Evolutionary conservation across 2,113 vertebrate species (phyloP), one percentile per base, ranked within the genome.

Genomic region (Hyla sarda): DNA sequence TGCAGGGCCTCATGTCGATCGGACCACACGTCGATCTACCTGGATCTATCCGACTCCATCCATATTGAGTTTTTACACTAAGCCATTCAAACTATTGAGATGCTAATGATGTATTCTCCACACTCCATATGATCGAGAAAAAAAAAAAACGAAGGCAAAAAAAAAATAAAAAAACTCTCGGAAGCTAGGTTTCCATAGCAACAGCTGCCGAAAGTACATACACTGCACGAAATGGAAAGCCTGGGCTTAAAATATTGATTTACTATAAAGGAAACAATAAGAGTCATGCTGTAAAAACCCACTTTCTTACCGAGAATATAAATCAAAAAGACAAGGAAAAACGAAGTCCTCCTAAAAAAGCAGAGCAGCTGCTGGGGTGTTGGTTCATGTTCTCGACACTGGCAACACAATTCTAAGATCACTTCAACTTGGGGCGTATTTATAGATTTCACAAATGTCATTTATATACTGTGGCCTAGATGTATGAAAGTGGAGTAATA

Each of bases 181-280:
- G 10, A 47, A 12, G 2, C 71, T 47, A 16, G 37, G 71, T 74
- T 74, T 37, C 71, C 41, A 74, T 74, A 74, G 71, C 5, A 74
- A 74, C 71, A 47, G 71, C 37, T 74, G 71, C 71, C 41, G 71
- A 47, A 74, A 74, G 34, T 74, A 74, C 71, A 25, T 48, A 48
- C 37, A 16, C 72, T 25, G 23, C 41, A 47, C 5, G 72, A 48
- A 74, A 25, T 45, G 41, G 72, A 74, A 74, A 74, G 37, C 72
- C 41, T 25, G 12, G 37, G 72, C 72, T 74, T 25, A 74, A 74
- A 74, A 74, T 47, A 74, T 74, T 74, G 72, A 74, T 48, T 74
- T 74, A 74, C 12, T 47, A 74, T 74, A 47, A 47, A 48, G 41
- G 41, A 37, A 74, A 74, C 23, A 74, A 74, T 74, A 74, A n/a